phyloP scores from a whole-genome alignment of 1,140 invertebrate species.

The Trichogramma pretiosum region DNA sequence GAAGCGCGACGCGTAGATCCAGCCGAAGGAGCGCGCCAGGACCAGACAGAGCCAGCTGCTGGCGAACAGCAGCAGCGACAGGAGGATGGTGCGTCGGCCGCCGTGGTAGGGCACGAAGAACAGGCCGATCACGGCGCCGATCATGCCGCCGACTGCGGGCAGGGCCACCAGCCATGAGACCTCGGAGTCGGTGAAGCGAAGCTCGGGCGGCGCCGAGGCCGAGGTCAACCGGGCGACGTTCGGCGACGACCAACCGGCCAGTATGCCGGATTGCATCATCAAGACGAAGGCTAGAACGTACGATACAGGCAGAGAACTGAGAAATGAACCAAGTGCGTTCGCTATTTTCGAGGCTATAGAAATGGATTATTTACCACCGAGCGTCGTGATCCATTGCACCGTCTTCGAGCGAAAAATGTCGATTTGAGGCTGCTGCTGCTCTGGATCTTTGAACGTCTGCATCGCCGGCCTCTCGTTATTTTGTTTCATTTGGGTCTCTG shows the following conservation, averaged over 20 bases:
- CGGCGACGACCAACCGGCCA: conserved; percentile 49
- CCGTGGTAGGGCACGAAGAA: conserved; percentile 47
- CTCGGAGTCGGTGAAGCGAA: conserved; percentile 49
- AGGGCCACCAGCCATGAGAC: conserved; percentile 55
- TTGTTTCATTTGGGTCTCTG: too few relatives aligned
- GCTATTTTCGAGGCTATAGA: too few relatives aligned
- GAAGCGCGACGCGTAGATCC: conserved; percentile 42
- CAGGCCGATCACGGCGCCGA: conserved; percentile 33
- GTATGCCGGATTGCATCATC: conserved; percentile 26
- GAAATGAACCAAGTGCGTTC: too few relatives aligned
- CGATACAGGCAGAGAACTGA: too few relatives aligned
- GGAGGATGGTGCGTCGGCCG: conserved; percentile 53
- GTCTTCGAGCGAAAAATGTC: too few relatives aligned
- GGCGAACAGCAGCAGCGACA: conserved; percentile 51
- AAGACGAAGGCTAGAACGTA: conserved; percentile 28
- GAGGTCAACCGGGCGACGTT: conserved; percentile 44
- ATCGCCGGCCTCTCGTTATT: too few relatives aligned
- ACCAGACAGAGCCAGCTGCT: conserved; percentile 55
- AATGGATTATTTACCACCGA: too few relatives aligned
- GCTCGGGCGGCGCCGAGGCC: conserved; percentile 40
- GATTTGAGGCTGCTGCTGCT: too few relatives aligned
- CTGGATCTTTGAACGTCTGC: too few relatives aligned
- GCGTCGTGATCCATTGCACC: too few relatives aligned
- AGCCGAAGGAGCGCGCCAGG: conserved; percentile 39
- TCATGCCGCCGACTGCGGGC: conserved; percentile 38